Evolutionary conservation across 2,888 invertebrate genomes (phyloP).

Genomic region (Epistrophe grossulariae): DNA sequence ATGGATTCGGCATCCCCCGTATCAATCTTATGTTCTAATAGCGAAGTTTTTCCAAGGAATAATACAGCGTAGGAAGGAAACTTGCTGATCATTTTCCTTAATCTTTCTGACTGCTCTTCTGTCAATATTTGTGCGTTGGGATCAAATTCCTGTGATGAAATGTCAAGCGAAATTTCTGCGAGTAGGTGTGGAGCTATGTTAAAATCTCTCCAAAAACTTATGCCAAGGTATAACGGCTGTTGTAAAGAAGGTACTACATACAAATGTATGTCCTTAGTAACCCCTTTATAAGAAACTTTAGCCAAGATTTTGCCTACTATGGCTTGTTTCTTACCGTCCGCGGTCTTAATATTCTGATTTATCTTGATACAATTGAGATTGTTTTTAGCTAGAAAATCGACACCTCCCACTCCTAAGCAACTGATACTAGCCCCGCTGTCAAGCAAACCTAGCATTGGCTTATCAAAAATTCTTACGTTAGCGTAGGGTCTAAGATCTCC

Average conservation of each 20-base stretch:
- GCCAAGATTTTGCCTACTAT: not conserved
- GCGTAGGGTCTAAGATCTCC: not conserved
- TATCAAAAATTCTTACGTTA: not conserved
- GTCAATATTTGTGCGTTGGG: not conserved
- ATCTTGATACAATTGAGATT: not conserved
- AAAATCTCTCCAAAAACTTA: not conserved
- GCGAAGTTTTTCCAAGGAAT: not conserved
- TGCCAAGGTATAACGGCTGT: not conserved
- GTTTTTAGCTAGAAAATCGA: not conserved
- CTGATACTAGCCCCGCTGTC: too few relatives aligned
- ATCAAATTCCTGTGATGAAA: not conserved
- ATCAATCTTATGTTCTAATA: too few relatives aligned
- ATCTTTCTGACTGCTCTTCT: not conserved
- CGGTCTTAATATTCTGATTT: not conserved
- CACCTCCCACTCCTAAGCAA: not conserved
- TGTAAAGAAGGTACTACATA: not conserved
- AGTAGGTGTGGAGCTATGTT: not conserved
- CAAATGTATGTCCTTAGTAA: not conserved
- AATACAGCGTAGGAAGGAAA: not conserved
- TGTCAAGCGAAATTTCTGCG: not conserved
- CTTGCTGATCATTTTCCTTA: not conserved
- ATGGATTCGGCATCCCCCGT: too few relatives aligned
- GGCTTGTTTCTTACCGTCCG: not conserved
- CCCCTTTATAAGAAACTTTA: not conserved
- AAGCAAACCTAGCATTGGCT: too few relatives aligned